Evolutionary conservation across 2,113 vertebrate species (phyloP), one percentile per base, ranked within the genome.

Genomic region (Tachysurus fulvidraco): DNA sequence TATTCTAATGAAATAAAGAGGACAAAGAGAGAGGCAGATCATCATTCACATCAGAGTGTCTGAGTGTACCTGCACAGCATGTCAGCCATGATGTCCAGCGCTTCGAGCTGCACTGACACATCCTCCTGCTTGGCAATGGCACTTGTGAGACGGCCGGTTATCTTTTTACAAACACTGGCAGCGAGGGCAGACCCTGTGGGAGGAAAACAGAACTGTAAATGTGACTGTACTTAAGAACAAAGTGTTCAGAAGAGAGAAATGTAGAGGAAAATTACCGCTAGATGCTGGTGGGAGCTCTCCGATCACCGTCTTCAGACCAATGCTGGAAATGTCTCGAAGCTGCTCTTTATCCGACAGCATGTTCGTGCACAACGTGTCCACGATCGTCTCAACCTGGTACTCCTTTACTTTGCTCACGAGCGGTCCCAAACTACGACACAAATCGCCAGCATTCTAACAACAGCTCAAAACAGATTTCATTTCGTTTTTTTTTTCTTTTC

Each of bases 271-370:
- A 96, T 97, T 94, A 97, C 97, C 98, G 89, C 98, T 99, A 91
- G 98, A 99, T 89, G 98, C 98, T 14, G 98, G 98, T 25, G 98
- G 98, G n/a, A 99, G 95, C 92, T 99, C 98, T 94, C 98, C 98
- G 87, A 99, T 99, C 78, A 99, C 98, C 30, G 98, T 99, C 93
- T 99, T 99, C 91, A 99, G 96, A 89, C 98, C 98, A 90, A 99
- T 99, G 92, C 97, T 99, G 85, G 97, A 99, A 94, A 99, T 99
- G 92, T 99, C 98, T 90, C 98, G 93, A 67, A 99, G 96, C 87
- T 99, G 98, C 64, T 99, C 98, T 92, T 99, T 99, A 94, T 99
- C 98, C 41, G 98, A 99, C 93, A 99, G 96, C 98, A 99, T 99
- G 93, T 99, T 99, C 90, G 98, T 99, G 93, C 98, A 99, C 88